Evolutionary conservation across 2,113 vertebrate genomes (phyloP).

Genomic region (Perca fluviatilis): DNA sequence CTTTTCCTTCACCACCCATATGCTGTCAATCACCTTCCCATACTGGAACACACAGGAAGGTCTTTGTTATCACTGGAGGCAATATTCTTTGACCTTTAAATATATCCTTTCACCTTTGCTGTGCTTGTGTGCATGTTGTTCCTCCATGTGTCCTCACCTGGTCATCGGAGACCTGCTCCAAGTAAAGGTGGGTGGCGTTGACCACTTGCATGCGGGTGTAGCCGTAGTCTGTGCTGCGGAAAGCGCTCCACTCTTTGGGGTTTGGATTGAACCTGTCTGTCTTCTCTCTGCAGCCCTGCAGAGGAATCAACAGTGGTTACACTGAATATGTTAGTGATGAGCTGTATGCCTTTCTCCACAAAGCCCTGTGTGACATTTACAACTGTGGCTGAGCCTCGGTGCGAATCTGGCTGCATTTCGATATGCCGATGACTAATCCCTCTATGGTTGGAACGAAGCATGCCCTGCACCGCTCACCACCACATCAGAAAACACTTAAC

Average conservation of each 20-base stretch:
- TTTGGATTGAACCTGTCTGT: conserved; percentile 87
- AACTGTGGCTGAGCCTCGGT: conserved; percentile 53
- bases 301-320: conserved; percentile 22
- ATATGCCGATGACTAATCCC: conserved; percentile 66
- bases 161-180: conserved; percentile 93
- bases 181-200: conserved; percentile 87
- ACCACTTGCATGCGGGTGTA: conserved; percentile 88
- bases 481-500: conserved; percentile 69
- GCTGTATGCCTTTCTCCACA: conserved; percentile 22
- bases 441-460: conserved; percentile 60
- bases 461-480: conserved; percentile 49
- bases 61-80: conserved; percentile 5
- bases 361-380: conserved; percentile 59
- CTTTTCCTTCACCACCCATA: conserved; percentile 89
- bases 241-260: conserved; percentile 88
- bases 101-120: background rate
- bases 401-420: conserved; percentile 44
- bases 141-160: conserved; percentile 82
- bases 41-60: conserved; percentile 80
- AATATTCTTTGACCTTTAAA: conserved; percentile 14
- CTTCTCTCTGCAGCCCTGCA: conserved; percentile 89
- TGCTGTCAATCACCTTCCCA: conserved; percentile 89
- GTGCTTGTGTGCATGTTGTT: background rate
- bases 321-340: conserved; percentile 14
- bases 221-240: conserved; percentile 89